A percentile compares a stretch with the other conserved stretches of the same genome.
Conservation (phyloP, 2,113 vertebrate species). For the Gymnarchus niloticus region DNA sequence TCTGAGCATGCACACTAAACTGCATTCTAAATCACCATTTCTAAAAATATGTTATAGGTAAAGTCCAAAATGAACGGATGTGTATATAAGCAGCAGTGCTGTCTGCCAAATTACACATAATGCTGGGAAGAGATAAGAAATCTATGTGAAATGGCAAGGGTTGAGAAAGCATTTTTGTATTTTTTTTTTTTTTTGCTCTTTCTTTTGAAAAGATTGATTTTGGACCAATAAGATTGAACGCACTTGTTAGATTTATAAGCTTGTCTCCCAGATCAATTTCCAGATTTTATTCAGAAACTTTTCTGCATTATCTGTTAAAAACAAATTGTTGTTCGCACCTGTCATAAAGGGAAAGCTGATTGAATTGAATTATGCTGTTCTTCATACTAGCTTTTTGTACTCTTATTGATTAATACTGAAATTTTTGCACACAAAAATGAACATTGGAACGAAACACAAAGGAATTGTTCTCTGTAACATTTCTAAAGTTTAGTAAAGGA, state of each 20-base stretch:
- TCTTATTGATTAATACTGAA: background rate
- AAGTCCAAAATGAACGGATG: background rate
- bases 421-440: too few species aligned
- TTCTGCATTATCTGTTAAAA: background rate
- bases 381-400: background rate
- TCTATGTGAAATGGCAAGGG: background rate
- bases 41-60: background rate
- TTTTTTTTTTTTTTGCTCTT: too few species aligned
- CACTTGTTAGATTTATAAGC: background rate
- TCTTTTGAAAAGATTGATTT: too few species aligned
- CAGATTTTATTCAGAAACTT: background rate
- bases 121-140: background rate
- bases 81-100: background rate
- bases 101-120: background rate
- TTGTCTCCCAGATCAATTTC: background rate
- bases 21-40: background rate
- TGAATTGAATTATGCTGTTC: background rate
- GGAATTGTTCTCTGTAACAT: background rate
- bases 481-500: background rate
- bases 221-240: background rate
- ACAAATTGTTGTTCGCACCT: background rate
- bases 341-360: background rate
- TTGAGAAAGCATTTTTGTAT: background rate
- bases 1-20: background rate
- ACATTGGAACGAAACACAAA: background rate